Conservation (phyloP, 2,113 vertebrate species). For the Pipra filicauda region DNA sequence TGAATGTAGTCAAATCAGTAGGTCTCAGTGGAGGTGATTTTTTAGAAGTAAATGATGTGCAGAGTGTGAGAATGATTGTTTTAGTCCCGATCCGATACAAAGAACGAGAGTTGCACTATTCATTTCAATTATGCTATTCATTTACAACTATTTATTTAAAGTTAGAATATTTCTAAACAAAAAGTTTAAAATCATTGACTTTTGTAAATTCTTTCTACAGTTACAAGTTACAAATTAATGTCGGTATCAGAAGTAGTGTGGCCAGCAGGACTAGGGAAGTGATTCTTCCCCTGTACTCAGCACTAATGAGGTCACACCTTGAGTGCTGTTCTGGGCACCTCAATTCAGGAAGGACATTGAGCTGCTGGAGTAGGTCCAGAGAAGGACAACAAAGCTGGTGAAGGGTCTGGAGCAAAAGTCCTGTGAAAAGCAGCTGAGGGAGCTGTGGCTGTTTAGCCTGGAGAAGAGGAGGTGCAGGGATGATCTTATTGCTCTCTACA, state of each 20-base stretch:
- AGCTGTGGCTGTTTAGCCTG: background rate
- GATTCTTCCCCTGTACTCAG: background rate
- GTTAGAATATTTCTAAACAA: background rate
- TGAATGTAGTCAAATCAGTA: background rate
- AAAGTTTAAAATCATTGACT: background rate
- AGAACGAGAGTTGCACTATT: background rate
- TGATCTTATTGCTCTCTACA: background rate
- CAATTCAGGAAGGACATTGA: too few relatives aligned
- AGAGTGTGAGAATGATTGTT: background rate
- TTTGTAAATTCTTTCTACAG: background rate
- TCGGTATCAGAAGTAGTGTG: background rate
- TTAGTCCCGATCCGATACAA: background rate
- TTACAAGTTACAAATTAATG: background rate
- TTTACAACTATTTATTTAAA: background rate
- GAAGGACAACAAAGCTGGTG: background rate
- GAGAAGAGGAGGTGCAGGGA: background rate
- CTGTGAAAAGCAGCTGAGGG: background rate
- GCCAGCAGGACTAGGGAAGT: background rate
- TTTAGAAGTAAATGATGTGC: background rate
- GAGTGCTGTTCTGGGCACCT: background rate
- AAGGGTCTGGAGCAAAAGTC: background rate
- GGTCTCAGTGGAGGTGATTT: background rate
- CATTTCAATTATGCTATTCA: background rate
- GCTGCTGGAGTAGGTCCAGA: fast-evolving
- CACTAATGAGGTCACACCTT: background rate